Evolutionary conservation across 2,888 invertebrate genomes (phyloP), one percentile per base, ranked within the genome.

Genomic region (Coleophora flavipennella): DNA sequence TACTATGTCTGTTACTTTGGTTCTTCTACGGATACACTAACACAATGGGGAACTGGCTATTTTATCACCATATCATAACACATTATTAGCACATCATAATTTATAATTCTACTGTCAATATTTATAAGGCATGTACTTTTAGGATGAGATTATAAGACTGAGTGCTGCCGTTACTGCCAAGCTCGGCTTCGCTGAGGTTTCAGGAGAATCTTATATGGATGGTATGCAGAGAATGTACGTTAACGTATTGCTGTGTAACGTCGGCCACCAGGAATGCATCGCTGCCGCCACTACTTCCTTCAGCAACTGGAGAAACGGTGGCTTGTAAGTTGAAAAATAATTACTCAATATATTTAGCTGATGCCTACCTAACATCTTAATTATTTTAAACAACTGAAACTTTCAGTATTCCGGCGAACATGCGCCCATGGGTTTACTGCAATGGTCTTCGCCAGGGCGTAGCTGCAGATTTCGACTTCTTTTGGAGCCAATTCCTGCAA

Each of bases 401-500:
- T 31, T 27, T 10, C 45, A 80, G 79, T 8, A 43, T 80, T 8
- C 66, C 69, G 26, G 57, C 83, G 1, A 84, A 84, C 42, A 68
- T 93, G 56, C 89, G 92, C 37, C 75, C 87, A 4, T 86, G 89
- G 40, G 91, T 94, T 7, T 95, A 93, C 71, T 95, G 95, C 62
- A 86, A 85, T 10, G 92, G 89, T 10, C 77, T 95, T 2, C 86
- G 88, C 14, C 64, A 88, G 38, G 93, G 92, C 0, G 76, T 68
- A 0, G 69, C 77, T 13, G 63, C 64, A 0, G 90, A 93, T 45
- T 95, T 92, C 87, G 60, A 89, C 6, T 87, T 80, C 52, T 81
- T 92, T 48, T 92, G 91, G 88, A 51, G 77, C 3, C 86, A 86
- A 41, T 93, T 89, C 59, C 59, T 81, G 28, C 57, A 53, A 0